Conservation (phyloP, 2,888 invertebrate species). For the Chrysodeixis includens region DNA sequence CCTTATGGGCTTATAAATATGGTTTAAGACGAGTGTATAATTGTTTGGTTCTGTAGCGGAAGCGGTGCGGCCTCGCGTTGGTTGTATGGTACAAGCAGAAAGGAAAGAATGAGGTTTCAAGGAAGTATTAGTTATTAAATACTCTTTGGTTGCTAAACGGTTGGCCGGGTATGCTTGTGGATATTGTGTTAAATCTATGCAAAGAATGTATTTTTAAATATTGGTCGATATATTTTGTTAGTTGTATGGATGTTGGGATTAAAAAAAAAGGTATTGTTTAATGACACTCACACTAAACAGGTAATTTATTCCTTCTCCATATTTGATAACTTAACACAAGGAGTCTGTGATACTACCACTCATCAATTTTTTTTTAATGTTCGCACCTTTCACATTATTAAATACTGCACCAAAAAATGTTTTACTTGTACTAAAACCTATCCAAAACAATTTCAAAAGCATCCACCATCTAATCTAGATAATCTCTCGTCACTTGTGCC, state of each 20-base stretch:
- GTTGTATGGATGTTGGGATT: too few relatives aligned
- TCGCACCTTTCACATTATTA: too few relatives aligned
- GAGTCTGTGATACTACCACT: too few relatives aligned
- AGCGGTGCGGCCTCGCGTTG: slow-evolving; percentile 75
- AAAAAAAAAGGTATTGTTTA: too few relatives aligned
- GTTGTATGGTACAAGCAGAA: slow-evolving; percentile 63
- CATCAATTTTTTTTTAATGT: too few relatives aligned
- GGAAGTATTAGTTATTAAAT: slow-evolving; percentile 18
- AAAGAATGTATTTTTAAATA: not conserved
- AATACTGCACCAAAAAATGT: too few relatives aligned
- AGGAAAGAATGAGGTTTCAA: slow-evolving; percentile 32
- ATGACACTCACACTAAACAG: too few relatives aligned
- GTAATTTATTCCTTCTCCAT: too few relatives aligned
- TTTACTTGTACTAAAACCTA: too few relatives aligned
- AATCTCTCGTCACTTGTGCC: slow-evolving; percentile 34
- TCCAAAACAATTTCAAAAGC: not conserved
- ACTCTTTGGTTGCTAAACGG: not conserved
- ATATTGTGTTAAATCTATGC: not conserved
- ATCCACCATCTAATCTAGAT: not conserved
- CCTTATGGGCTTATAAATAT: slow-evolving; percentile 49
- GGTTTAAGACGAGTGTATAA: slow-evolving; percentile 39
- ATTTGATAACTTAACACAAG: too few relatives aligned
- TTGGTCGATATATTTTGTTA: not conserved
- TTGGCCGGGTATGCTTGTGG: not conserved
- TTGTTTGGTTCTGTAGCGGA: slow-evolving; percentile 69